Evolutionary conservation across 2,797 vertebrate genomes (phyloP).

Genomic region (Falco novaeseelandiae): DNA sequence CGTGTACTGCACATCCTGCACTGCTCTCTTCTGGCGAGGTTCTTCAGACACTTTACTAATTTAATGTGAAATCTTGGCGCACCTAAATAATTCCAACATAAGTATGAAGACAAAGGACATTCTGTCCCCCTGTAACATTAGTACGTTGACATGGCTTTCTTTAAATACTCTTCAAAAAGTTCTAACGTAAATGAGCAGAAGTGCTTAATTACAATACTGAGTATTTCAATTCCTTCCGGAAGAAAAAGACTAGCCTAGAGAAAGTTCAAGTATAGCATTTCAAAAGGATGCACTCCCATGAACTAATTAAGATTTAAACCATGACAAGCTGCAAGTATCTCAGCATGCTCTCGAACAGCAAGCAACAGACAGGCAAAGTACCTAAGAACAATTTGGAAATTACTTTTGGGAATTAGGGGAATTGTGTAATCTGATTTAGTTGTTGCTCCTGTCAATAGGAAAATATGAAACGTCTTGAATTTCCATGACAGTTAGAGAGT

Average conservation of each 20-base stretch:
- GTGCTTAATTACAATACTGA: conserved; percentile 34
- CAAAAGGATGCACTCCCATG: conserved; percentile 61
- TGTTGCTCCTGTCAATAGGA: conserved; percentile 30
- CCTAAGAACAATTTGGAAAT: conserved; percentile 62
- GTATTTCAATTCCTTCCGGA: conserved; percentile 64
- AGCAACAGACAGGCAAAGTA: conserved; percentile 23
- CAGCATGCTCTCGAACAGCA: neutral
- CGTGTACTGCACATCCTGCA: rapidly evolving
- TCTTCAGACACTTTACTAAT: neutral
- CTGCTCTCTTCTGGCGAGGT: neutral
- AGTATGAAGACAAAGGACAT: neutral
- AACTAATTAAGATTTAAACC: conserved; percentile 74
- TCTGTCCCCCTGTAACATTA: neutral
- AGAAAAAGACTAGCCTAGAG: conserved; percentile 66
- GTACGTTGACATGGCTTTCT: neutral
- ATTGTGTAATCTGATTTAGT: conserved; percentile 41
- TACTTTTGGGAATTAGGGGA: conserved; percentile 47
- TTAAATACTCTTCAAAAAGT: neutral
- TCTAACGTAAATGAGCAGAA: conserved; percentile 32
- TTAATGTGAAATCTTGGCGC: neutral
- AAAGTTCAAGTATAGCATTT: conserved; percentile 60
- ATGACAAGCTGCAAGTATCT: conserved; percentile 59
- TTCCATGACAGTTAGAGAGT: neutral
- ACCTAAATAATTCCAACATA: neutral
- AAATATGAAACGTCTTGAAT: conserved; percentile 28